These are phyloP conservation scores for Dinomys branickii DNA, from an alignment of 2,113 vertebrate species.

Conservation along the genomic window DNA sequence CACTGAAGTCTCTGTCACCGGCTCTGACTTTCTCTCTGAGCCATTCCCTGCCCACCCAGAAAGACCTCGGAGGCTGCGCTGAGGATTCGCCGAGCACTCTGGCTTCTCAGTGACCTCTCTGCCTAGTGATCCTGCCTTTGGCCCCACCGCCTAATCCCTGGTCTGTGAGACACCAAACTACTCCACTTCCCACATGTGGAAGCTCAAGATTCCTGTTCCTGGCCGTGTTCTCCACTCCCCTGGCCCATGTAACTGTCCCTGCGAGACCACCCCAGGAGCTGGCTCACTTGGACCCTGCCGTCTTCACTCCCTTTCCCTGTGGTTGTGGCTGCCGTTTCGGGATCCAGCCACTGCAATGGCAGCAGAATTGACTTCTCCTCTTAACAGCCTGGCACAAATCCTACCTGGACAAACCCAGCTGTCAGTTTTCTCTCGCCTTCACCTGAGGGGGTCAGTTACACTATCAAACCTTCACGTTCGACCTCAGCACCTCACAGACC, in stretches of 20 bases:
- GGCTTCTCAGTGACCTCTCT: neutral
- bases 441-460: neutral
- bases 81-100: neutral
- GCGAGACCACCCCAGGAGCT: neutral
- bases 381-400: neutral
- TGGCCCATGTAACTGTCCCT: neutral
- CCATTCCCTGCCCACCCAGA: no score
- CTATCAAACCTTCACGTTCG: fast-evolving
- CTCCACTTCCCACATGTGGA: neutral
- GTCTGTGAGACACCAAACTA: neutral
- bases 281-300: neutral
- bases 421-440: neutral
- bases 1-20: neutral
- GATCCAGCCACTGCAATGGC: neutral
- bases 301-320: neutral
- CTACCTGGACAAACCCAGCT: neutral
- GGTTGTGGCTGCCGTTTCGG: neutral
- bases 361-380: neutral
- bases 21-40: neutral
- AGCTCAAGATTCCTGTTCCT: neutral
- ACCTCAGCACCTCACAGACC: no score
- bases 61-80: neutral
- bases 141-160: neutral
- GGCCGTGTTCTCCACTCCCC: neutral
- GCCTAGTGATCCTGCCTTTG: neutral